Evolutionary conservation across 1,140 invertebrate species (phyloP).

Genomic region (Pseudomyrmex gracilis): DNA sequence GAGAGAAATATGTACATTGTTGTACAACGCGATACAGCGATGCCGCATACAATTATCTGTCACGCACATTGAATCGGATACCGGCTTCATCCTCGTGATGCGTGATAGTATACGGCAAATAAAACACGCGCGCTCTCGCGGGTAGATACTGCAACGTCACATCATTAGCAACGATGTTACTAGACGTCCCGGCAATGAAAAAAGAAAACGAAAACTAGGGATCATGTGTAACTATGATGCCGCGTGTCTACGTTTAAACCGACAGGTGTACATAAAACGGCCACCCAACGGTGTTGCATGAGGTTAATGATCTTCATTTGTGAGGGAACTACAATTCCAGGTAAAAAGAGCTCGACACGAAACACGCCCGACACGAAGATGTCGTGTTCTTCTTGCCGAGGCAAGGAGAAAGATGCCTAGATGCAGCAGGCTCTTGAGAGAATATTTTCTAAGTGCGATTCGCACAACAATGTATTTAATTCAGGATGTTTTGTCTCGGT

Average conservation of each 20-base stretch:
- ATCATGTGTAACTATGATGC: constrained; percentile 43
- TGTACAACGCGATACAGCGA: not conserved
- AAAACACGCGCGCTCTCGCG: constrained; percentile 23
- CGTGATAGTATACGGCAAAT: constrained; percentile 25
- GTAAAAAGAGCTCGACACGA: constrained; percentile 55
- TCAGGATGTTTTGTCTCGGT: constrained; percentile 33
- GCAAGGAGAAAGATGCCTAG: constrained; percentile 20
- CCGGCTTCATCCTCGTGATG: constrained; percentile 19
- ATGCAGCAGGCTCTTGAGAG: constrained; percentile 27
- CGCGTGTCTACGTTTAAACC: constrained; percentile 48
- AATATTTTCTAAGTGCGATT: constrained; percentile 11
- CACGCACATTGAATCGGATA: constrained; percentile 33
- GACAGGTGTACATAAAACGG: constrained; percentile 59
- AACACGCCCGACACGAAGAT: constrained; percentile 44
- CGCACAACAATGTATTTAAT: constrained; percentile 27
- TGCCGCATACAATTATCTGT: constrained; percentile 37
- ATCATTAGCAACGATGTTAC: constrained; percentile 23
- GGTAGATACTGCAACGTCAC: constrained; percentile 32
- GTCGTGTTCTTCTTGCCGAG: constrained; percentile 26
- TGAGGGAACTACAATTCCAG: constrained; percentile 51
- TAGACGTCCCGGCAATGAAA: not conserved
- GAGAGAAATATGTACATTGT: constrained; percentile 9
- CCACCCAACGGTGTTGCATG: constrained; percentile 53
- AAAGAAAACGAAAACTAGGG: not conserved
- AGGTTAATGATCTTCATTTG: constrained; percentile 62